A percentile compares a stretch with the other conserved stretches of the same genome.
Conservation (phyloP, 2,888 invertebrate genomes). For the Dysmachus trigonus region DNA sequence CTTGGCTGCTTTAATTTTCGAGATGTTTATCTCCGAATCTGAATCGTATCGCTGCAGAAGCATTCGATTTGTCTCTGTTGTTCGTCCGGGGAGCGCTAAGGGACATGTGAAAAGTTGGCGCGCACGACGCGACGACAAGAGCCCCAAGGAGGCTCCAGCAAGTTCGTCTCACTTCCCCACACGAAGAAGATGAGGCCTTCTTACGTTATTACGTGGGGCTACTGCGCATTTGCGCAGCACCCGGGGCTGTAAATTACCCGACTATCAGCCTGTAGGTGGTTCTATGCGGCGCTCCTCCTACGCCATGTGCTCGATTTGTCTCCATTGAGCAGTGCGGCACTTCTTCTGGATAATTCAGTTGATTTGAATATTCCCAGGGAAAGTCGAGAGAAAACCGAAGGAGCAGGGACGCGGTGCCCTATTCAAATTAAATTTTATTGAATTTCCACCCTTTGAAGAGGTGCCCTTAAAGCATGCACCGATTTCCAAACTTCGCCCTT, state of each 20-base stretch:
- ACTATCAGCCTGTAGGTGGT: not conserved
- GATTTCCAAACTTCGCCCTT: slow-evolving; percentile 15
- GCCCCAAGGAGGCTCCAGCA: not conserved
- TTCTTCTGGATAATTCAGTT: not conserved
- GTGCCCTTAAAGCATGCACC: not conserved
- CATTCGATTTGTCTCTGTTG: slow-evolving; percentile 45
- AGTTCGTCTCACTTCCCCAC: slow-evolving; percentile 33
- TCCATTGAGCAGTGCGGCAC: slow-evolving; percentile 1
- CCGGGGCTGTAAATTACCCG: slow-evolving; percentile 28
- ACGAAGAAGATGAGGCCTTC: not conserved
- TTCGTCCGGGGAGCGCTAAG: not conserved
- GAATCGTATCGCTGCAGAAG: not conserved
- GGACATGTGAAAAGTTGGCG: not conserved
- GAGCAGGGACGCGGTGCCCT: not conserved
- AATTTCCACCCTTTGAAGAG: slow-evolving; percentile 9
- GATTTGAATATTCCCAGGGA: slow-evolving; percentile 34
- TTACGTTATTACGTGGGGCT: not conserved
- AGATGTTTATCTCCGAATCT: slow-evolving; percentile 23
- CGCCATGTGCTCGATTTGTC: slow-evolving; percentile 41
- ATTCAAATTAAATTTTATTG: slow-evolving; percentile 41
- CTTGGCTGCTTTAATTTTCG: slow-evolving; percentile 35
- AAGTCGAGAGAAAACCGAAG: slow-evolving; percentile 1
- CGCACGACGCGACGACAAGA: not conserved
- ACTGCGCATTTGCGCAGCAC: slow-evolving; percentile 29
- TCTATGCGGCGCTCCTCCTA: slow-evolving; percentile 12